Evolutionary conservation across 2,797 vertebrate genomes (phyloP).

Genomic region (Brotula barbata): DNA sequence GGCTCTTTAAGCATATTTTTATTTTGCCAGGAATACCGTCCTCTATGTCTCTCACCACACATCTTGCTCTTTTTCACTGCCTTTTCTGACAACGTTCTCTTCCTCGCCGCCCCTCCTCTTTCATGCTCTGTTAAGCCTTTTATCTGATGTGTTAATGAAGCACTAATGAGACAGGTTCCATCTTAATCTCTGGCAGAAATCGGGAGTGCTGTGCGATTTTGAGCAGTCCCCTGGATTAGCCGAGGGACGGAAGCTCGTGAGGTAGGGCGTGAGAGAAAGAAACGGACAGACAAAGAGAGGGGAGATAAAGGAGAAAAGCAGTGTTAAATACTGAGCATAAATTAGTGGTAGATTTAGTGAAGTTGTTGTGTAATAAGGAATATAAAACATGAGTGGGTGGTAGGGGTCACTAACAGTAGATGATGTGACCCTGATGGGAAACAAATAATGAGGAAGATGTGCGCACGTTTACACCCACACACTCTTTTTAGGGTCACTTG

Average conservation of each 20-base stretch:
- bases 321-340: slow-evolving; percentile 15
- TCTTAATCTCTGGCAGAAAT: slow-evolving; percentile 69
- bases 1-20: slow-evolving; percentile 14
- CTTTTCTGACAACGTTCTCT: neutral
- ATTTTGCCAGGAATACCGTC: slow-evolving; percentile 23
- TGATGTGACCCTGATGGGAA: slow-evolving; percentile 51
- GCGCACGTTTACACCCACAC: slow-evolving; percentile 37
- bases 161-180: slow-evolving; percentile 68
- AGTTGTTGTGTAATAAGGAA: slow-evolving; percentile 31
- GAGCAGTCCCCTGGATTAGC: slow-evolving; percentile 49
- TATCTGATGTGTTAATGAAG: slow-evolving; percentile 75
- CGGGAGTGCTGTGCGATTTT: slow-evolving; percentile 35
- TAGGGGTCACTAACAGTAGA: slow-evolving; percentile 10
- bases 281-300: neutral
- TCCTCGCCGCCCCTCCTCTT: slow-evolving; percentile 15
- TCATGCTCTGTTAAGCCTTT: slow-evolving; percentile 40
- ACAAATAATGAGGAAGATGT: slow-evolving; percentile 51
- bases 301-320: slow-evolving; percentile 34
- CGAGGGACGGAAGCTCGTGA: slow-evolving; percentile 21
- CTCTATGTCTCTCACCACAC: neutral
- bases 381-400: slow-evolving; percentile 45
- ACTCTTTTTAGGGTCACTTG: neutral
- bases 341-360: slow-evolving; percentile 17
- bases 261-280: slow-evolving; percentile 59
- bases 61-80: neutral